Evolutionary conservation across 1,140 invertebrate species (phyloP).

Genomic region (Scaptomyza montana): DNA sequence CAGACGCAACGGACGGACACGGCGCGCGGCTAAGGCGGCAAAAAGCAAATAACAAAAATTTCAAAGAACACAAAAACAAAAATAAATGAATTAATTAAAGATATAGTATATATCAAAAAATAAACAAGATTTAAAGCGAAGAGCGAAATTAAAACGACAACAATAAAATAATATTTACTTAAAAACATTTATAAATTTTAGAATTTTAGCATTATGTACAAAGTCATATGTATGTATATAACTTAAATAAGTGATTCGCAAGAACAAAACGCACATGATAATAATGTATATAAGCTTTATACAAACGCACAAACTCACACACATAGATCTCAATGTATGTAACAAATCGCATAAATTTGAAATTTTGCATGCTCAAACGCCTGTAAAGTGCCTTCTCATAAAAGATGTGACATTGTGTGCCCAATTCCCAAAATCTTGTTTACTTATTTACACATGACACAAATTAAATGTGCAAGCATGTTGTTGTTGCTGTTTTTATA

Average conservation of each 20-base stretch:
- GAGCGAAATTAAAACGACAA: constrained; percentile 16
- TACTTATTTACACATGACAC: background rate
- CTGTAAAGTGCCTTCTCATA: constrained; percentile 4
- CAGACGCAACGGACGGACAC: constrained; percentile 67
- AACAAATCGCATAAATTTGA: background rate
- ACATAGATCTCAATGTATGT: background rate
- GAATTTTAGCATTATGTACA: constrained; percentile 7
- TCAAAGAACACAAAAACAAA: constrained; percentile 22
- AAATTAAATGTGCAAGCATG: background rate
- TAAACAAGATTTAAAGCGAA: constrained; percentile 43
- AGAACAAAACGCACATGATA: background rate
- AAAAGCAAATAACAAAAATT: constrained; percentile 42
- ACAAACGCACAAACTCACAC: background rate
- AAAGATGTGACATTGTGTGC: constrained; percentile 9
- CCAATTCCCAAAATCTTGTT: background rate
- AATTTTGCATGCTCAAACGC: background rate
- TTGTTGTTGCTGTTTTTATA: background rate
- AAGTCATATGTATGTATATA: constrained; percentile 5
- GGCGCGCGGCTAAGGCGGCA: constrained; percentile 66
- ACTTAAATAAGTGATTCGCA: background rate
- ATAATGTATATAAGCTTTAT: constrained; percentile 2
- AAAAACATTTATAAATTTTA: constrained; percentile 35
- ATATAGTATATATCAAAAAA: background rate
- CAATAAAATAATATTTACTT: constrained; percentile 32
- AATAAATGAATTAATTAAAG: constrained; percentile 11